phyloP scores from a whole-genome alignment of 2,888 invertebrate species.

The Nomada goodeniana region DNA sequence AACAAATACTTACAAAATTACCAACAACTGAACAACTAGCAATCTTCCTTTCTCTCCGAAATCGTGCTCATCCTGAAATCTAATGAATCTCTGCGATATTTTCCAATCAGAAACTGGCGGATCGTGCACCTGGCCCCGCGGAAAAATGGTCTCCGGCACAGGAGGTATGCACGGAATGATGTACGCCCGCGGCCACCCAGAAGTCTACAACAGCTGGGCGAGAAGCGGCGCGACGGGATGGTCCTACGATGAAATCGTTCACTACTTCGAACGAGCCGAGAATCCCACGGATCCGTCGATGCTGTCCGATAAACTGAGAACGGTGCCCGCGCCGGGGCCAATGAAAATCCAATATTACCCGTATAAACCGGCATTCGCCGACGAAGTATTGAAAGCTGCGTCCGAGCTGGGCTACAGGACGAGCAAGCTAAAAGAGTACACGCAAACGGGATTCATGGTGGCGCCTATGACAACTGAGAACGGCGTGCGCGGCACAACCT shows the following conservation, averaged over 20 bases:
- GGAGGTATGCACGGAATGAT: slow-evolving; percentile 88
- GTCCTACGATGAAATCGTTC: slow-evolving; percentile 85
- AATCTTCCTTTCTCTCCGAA: no score
- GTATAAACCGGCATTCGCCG: slow-evolving; percentile 76
- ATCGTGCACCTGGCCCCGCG: slow-evolving; percentile 85
- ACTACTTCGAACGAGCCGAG: slow-evolving; percentile 86
- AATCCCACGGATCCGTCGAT: slow-evolving; percentile 78
- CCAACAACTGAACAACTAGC: no score
- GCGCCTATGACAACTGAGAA: slow-evolving; percentile 83
- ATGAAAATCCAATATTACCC: slow-evolving; percentile 80
- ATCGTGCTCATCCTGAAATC: no score
- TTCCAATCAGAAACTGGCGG: slow-evolving; percentile 75
- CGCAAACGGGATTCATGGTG: slow-evolving; percentile 83
- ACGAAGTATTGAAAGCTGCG: slow-evolving; percentile 78
- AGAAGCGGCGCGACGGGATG: slow-evolving; percentile 86
- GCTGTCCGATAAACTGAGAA: slow-evolving; percentile 67
- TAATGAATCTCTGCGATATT: no score
- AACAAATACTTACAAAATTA: no score
- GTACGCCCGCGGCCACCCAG: slow-evolving; percentile 86
- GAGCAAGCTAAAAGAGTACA: slow-evolving; percentile 72
- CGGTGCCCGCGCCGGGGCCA: slow-evolving; percentile 69
- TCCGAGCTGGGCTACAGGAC: slow-evolving; percentile 82
- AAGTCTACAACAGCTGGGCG: slow-evolving; percentile 87
- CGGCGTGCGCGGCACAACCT: slow-evolving; percentile 85
- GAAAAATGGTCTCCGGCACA: slow-evolving; percentile 87